Evolutionary conservation across 2,113 vertebrate species (phyloP).

Genomic region (Psittacara wagleri): DNA sequence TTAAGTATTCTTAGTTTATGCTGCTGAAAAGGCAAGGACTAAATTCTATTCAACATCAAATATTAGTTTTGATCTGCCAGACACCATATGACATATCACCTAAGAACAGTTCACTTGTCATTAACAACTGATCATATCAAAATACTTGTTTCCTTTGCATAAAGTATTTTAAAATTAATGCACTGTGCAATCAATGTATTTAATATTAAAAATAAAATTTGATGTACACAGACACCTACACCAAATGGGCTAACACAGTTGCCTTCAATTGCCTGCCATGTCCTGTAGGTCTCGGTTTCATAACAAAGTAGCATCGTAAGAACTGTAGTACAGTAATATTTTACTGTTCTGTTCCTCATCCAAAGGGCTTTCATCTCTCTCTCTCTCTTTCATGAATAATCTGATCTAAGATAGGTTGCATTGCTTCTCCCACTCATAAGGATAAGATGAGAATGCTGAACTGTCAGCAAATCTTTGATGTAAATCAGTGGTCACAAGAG

Average conservation of each 20-base stretch:
- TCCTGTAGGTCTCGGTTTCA: neutral
- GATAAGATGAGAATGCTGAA: constrained; percentile 48
- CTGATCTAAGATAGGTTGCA: constrained; percentile 43
- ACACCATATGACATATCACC: neutral
- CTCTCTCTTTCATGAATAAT: constrained; percentile 44
- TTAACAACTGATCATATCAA: neutral
- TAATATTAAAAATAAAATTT: neutral
- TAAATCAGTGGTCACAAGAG: constrained; percentile 53
- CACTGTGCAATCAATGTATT: neutral
- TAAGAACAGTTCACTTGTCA: neutral
- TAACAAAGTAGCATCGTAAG: neutral
- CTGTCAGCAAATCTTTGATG: constrained; percentile 62
- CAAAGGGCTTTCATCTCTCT: constrained; percentile 34
- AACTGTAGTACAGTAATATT: neutral
- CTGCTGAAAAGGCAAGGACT: neutral
- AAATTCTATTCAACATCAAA: neutral
- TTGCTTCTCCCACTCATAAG: constrained; percentile 48
- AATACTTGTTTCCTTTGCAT: neutral
- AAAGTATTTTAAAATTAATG: neutral
- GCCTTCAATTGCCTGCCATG: neutral
- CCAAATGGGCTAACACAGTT: neutral
- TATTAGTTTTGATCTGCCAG: neutral
- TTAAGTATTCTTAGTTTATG: neutral
- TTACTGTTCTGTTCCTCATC: constrained; percentile 5
- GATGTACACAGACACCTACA: neutral